A percentile compares a stretch with the other conserved stretches of the same genome.
phyloP scores from a whole-genome alignment of 2,888 invertebrate species.

The Craniophora ligustri region DNA sequence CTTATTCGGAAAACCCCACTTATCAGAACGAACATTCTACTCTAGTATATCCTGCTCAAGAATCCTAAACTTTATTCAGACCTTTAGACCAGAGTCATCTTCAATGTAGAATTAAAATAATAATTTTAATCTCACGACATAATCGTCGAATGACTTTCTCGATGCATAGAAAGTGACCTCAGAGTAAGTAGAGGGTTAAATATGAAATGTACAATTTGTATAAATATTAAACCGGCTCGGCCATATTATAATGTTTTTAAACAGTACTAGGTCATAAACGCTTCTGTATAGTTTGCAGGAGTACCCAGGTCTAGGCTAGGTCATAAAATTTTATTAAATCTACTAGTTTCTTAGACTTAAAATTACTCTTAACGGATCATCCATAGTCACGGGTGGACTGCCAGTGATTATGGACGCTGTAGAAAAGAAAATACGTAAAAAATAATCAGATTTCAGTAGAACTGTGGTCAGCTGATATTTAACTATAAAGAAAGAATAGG shows the following conservation, averaged over 20 bases:
- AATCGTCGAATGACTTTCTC: constrained; percentile 52
- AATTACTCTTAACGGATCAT: too few species aligned
- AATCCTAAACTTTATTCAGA: constrained; percentile 4
- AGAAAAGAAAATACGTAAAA: too few species aligned
- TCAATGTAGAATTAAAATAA: constrained; percentile 40
- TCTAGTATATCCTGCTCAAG: constrained; percentile 23
- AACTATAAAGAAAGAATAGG: too few species aligned
- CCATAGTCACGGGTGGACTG: too few species aligned
- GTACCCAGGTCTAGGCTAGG: too few species aligned
- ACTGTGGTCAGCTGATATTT: too few species aligned
- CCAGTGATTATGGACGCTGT: too few species aligned
- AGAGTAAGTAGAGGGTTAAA: constrained; percentile 56
- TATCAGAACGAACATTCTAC: constrained; percentile 38
- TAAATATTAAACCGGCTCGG: constrained; percentile 25
- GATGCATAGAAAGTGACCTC: constrained; percentile 59
- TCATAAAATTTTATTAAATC: too few species aligned
- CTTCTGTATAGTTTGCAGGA: too few species aligned
- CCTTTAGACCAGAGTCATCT: constrained; percentile 18
- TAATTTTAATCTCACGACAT: constrained; percentile 45
- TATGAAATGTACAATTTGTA: constrained; percentile 50
- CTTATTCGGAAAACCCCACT: constrained; percentile 65
- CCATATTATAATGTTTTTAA: neutral
- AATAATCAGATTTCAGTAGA: too few species aligned
- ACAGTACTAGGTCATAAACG: too few species aligned
- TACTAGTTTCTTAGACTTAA: too few species aligned